Percentiles rank a stretch among this genome's conserved stretches.
phyloP scores from a whole-genome alignment of 2,888 invertebrate genomes.

The Cryptus armator region DNA sequence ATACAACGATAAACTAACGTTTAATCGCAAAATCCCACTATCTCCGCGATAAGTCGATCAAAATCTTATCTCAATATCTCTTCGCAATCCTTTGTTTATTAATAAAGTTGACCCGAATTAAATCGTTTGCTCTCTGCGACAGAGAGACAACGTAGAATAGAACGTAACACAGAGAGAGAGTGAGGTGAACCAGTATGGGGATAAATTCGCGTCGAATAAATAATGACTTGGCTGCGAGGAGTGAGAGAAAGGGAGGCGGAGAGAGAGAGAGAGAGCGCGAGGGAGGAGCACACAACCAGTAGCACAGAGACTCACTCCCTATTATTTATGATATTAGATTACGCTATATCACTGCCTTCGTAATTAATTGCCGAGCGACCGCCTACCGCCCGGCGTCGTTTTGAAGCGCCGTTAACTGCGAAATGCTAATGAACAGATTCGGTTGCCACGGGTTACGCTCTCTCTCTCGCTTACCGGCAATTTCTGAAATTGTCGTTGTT shows the following conservation, averaged over 20 bases:
- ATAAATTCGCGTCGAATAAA: conserved; percentile 74
- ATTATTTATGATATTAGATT: conserved; percentile 80
- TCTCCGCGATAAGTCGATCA: neutral
- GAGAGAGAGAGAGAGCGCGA: conserved; percentile 7
- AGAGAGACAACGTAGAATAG: conserved; percentile 29
- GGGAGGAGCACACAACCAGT: conserved; percentile 32
- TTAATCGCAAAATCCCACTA: neutral
- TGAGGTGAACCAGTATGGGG: conserved; percentile 35
- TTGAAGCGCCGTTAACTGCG: conserved; percentile 74
- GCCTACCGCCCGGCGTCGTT: conserved; percentile 63
- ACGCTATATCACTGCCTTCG: conserved; percentile 76
- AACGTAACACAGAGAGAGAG: conserved; percentile 30
- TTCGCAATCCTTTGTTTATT: neutral
- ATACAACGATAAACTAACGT: too few relatives aligned
- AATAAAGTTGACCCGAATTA: neutral
- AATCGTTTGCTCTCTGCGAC: neutral
- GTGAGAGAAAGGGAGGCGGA: conserved; percentile 13
- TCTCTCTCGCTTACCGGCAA: conserved; percentile 22
- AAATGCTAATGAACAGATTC: conserved; percentile 78
- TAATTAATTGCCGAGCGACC: conserved; percentile 76
- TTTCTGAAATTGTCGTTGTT: conserved; percentile 53
- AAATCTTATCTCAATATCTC: neutral
- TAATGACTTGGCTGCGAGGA: conserved; percentile 71
- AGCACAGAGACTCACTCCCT: conserved; percentile 58
- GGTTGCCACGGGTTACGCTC: conserved; percentile 62